These are phyloP conservation scores for Pleuronectes platessa DNA, from an alignment of 2,113 vertebrate species.

Conservation along the genomic window DNA sequence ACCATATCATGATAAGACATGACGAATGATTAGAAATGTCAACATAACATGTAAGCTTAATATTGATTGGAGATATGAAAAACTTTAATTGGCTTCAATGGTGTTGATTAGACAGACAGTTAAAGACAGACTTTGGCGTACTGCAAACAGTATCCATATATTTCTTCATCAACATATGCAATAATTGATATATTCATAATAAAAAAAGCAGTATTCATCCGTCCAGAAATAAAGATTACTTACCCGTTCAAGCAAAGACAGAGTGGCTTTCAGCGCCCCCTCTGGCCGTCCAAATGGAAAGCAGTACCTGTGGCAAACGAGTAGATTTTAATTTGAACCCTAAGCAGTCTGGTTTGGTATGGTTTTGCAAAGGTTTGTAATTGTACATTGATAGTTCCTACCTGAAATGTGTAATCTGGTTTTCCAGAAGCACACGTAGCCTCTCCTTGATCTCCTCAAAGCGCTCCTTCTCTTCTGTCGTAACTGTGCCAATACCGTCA, in stretches of 20 bases:
- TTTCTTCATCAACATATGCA: not conserved
- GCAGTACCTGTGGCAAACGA: slow-evolving; percentile 88
- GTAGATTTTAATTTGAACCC: not conserved
- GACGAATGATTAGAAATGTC: not conserved
- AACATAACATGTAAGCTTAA: not conserved
- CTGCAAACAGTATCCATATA: too few species aligned
- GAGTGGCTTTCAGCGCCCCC: slow-evolving; percentile 95
- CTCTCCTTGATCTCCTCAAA: slow-evolving; percentile 98
- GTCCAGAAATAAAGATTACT: slow-evolving; percentile 55
- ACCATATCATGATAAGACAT: not conserved
- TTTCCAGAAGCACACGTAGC: slow-evolving; percentile 94
- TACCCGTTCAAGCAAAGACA: slow-evolving; percentile 96
- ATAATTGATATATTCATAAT: not conserved
- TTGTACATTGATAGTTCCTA: slow-evolving; percentile 52
- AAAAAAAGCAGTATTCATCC: not conserved
- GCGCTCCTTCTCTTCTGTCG: slow-evolving; percentile 94
- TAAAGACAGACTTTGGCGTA: too few species aligned
- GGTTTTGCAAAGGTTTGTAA: not conserved
- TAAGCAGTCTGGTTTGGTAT: not conserved
- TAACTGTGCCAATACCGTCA: slow-evolving; percentile 97
- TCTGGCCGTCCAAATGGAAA: slow-evolving; percentile 99
- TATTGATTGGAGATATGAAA: not conserved
- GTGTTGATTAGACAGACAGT: too few species aligned
- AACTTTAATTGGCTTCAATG: too few species aligned
- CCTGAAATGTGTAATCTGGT: slow-evolving; percentile 99